phyloP scores from a whole-genome alignment of 2,888 invertebrate genomes.

The Neoascia interrupta region DNA sequence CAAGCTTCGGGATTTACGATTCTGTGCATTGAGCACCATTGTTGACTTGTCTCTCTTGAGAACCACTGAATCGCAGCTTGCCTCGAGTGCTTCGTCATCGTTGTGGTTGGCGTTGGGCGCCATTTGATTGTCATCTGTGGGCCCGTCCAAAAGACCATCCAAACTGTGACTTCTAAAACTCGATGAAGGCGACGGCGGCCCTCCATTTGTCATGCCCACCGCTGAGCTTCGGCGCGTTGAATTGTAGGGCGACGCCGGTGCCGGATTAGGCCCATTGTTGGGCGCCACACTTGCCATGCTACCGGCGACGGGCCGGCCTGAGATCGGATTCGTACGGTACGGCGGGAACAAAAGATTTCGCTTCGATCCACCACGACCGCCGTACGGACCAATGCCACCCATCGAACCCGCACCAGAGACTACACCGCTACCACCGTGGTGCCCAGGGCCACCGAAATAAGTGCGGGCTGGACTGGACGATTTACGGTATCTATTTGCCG shows the following conservation, averaged over 20 bases:
- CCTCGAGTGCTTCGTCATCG: slow-evolving; percentile 5
- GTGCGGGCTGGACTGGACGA: slow-evolving; percentile 84
- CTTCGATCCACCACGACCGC: slow-evolving; percentile 74
- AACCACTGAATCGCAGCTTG: slow-evolving; percentile 70
- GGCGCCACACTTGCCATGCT: slow-evolving; percentile 76
- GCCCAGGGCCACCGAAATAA: slow-evolving; percentile 80
- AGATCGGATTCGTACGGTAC: slow-evolving; percentile 76
- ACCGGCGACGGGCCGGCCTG: slow-evolving; percentile 71
- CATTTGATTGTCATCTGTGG: slow-evolving; percentile 51
- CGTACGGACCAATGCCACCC: slow-evolving; percentile 74
- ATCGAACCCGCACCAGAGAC: slow-evolving; percentile 71
- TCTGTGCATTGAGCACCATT: slow-evolving; percentile 74
- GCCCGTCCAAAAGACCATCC: slow-evolving; percentile 82
- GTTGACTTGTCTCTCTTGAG: slow-evolving; percentile 75
- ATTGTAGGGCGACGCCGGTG: slow-evolving; percentile 71
- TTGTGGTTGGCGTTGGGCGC: slow-evolving; percentile 72
- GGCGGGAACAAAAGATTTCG: slow-evolving; percentile 75
- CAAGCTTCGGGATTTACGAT: slow-evolving; percentile 83
- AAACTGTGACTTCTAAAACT: slow-evolving; percentile 83
- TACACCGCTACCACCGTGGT: slow-evolving; percentile 70
- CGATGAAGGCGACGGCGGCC: slow-evolving; percentile 77
- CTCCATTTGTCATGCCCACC: slow-evolving; percentile 76
- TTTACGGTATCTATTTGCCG: slow-evolving; percentile 83
- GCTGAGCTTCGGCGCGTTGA: slow-evolving; percentile 77
- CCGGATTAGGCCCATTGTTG: slow-evolving; percentile 46